Evolutionary conservation across 1,140 invertebrate genomes (phyloP).

Genomic region (Zaprionus taronus): DNA sequence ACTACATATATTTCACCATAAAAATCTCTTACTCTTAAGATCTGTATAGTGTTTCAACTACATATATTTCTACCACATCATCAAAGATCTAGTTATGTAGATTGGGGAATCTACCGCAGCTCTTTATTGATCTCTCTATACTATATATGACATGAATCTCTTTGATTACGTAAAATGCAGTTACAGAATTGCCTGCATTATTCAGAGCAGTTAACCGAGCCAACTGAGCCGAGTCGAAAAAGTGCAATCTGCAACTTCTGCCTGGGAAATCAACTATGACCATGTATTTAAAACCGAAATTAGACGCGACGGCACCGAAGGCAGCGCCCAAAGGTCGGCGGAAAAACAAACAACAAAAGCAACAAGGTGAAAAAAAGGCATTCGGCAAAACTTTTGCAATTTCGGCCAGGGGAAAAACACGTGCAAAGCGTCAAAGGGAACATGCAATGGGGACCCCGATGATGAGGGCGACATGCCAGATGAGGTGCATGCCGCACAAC

Average conservation of each 20-base stretch:
- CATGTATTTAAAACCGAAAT: slow-evolving; percentile 77
- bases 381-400: slow-evolving; percentile 74
- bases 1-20: no score
- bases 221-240: slow-evolving; percentile 28
- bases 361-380: slow-evolving; percentile 25
- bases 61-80: no score
- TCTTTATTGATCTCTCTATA: no score
- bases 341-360: slow-evolving; percentile 17
- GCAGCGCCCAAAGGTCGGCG: slow-evolving; percentile 60
- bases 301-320: slow-evolving; percentile 68
- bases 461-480: slow-evolving; percentile 38
- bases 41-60: no score
- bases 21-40: no score
- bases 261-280: slow-evolving; percentile 70
- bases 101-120: no score
- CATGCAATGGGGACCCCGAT: slow-evolving; percentile 35
- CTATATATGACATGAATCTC: not conserved
- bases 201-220: slow-evolving; percentile 55
- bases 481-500: slow-evolving; percentile 35
- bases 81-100: no score
- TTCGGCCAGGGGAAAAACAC: slow-evolving; percentile 72
- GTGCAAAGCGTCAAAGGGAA: slow-evolving; percentile 71
- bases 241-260: slow-evolving; percentile 67
- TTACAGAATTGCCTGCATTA: slow-evolving; percentile 43
- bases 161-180: not conserved